Evolutionary conservation across 2,888 invertebrate genomes (phyloP).

Genomic region (Notodonta dromedarius): DNA sequence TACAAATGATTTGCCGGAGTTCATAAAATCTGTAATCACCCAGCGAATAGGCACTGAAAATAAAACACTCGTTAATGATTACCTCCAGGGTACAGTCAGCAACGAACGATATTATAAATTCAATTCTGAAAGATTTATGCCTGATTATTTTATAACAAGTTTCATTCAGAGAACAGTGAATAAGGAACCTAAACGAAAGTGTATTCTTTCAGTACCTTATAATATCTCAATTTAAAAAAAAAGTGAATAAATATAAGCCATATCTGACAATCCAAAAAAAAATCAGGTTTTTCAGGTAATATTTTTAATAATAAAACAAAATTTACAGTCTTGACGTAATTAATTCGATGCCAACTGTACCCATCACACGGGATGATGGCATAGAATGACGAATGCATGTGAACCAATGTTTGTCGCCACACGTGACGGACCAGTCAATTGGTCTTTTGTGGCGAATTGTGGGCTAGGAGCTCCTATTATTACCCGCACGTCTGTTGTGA

Average conservation of each 20-base stretch:
- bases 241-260: too few species aligned
- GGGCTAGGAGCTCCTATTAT: constrained; percentile 23
- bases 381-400: constrained; percentile 34
- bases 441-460: constrained; percentile 26
- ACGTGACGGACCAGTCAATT: constrained; percentile 20
- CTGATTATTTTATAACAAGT: too few species aligned
- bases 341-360: background rate
- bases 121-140: background rate
- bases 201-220: too few species aligned
- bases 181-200: too few species aligned
- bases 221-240: too few species aligned
- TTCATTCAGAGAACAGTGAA: background rate
- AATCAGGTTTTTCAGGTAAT: background rate
- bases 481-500: constrained; percentile 2
- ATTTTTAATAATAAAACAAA: background rate
- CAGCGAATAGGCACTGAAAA: constrained; percentile 1
- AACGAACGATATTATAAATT: background rate
- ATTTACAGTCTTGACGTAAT: background rate
- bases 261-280: too few species aligned
- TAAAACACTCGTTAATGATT: constrained; percentile 1
- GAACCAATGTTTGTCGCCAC: constrained; percentile 16
- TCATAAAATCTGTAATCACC: background rate
- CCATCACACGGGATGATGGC: constrained; percentile 27
- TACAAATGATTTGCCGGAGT: background rate
- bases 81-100: background rate